Percentiles rank a stretch among this genome's conserved stretches.
These are phyloP conservation scores for Diplodus sargus DNA, from an alignment of 2,797 vertebrate species.

Conservation along the genomic window DNA sequence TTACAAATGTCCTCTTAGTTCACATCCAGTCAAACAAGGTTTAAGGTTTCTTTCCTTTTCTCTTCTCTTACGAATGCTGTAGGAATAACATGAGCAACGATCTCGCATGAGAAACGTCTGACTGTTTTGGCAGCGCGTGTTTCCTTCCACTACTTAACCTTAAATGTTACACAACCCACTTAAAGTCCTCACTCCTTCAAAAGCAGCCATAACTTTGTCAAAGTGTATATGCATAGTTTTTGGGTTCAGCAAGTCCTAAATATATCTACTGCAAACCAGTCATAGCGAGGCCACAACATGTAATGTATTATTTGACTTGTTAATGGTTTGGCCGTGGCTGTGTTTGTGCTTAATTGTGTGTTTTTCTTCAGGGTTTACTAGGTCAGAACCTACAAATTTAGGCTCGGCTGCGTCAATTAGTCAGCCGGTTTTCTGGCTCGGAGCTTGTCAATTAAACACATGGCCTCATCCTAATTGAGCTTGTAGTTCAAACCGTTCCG, in stretches of 20 bases:
- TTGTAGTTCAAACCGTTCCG: constrained; percentile 66
- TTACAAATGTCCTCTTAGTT: constrained; percentile 52
- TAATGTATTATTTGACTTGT: constrained; percentile 48
- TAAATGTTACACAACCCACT: constrained; percentile 59
- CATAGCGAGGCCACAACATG: constrained; percentile 43
- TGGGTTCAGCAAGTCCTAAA: constrained; percentile 46
- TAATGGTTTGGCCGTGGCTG: constrained; percentile 25
- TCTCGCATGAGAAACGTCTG: constrained; percentile 52
- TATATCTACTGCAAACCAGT: constrained; percentile 35
- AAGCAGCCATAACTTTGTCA: constrained; percentile 30
- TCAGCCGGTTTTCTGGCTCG: constrained; percentile 53
- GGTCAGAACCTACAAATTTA: constrained; percentile 55
- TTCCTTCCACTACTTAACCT: constrained; percentile 70
- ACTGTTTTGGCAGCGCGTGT: constrained; percentile 53
- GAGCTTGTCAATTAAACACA: constrained; percentile 58
- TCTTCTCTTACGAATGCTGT: constrained; percentile 35
- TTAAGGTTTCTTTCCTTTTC: constrained; percentile 45
- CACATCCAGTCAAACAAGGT: constrained; percentile 52
- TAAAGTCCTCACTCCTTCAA: constrained; percentile 28
- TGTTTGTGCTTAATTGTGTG: neutral
- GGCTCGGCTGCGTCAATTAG: constrained; percentile 52
- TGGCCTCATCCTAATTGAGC: constrained; percentile 69
- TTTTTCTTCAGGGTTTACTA: constrained; percentile 40
- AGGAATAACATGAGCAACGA: constrained; percentile 44
- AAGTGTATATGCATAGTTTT: constrained; percentile 21